Conservation (phyloP, 2,113 vertebrate species). For the Rhabdomys dilectus region DNA sequence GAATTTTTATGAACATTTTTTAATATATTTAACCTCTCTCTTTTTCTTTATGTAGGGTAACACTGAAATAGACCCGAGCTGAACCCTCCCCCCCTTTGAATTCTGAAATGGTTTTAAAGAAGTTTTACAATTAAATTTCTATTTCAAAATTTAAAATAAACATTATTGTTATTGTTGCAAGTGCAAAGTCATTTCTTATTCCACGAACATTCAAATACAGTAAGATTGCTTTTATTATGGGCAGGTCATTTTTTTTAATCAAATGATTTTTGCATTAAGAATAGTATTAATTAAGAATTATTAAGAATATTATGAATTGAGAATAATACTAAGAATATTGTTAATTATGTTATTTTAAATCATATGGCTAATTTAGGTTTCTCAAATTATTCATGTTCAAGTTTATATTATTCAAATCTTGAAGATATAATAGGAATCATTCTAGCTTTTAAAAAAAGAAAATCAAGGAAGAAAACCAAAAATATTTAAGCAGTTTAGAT, state of each 20-base stretch:
- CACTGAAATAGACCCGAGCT: constrained; percentile 57
- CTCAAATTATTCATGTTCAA: neutral
- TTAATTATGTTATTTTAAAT: constrained; percentile 41
- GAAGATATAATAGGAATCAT: constrained; percentile 2
- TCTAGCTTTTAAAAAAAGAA: neutral
- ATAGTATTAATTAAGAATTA: no score
- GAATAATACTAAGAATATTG: no score
- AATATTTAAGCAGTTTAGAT: neutral
- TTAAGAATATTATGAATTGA: constrained; percentile 42
- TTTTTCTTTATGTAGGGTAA: constrained; percentile 41
- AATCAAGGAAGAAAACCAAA: neutral
- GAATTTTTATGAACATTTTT: constrained; percentile 54
- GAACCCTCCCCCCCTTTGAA: constrained; percentile 58
- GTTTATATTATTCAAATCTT: neutral
- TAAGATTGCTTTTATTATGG: constrained; percentile 65
- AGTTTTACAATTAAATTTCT: constrained; percentile 68
- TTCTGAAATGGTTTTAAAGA: constrained; percentile 71
- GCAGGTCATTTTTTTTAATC: constrained; percentile 27
- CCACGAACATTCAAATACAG: neutral
- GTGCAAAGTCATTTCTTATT: constrained; percentile 70
- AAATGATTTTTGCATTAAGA: constrained; percentile 26
- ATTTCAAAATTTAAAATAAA: constrained; percentile 52
- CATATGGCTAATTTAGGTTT: constrained; percentile 6
- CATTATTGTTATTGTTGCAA: constrained; percentile 63
- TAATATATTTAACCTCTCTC: constrained; percentile 18